Evolutionary conservation across 2,113 vertebrate species (phyloP).

Genomic region (Neolamprologus sp.): DNA sequence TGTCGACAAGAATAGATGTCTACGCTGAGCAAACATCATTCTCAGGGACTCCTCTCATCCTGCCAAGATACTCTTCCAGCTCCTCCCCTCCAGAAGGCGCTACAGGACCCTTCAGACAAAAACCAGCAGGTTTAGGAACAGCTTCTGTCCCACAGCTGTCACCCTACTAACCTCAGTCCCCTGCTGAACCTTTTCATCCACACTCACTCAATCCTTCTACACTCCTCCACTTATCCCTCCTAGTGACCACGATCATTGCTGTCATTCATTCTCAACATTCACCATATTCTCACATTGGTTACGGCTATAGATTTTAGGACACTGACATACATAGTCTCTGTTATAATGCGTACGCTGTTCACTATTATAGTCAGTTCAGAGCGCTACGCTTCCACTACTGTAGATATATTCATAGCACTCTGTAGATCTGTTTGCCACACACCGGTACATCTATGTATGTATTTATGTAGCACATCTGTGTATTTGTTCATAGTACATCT

Average conservation of each 20-base stretch:
- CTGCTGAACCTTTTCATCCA: neutral
- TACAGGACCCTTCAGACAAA: neutral
- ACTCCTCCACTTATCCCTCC: neutral
- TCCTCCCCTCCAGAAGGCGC: neutral
- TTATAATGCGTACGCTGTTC: neutral
- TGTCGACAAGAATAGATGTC: neutral
- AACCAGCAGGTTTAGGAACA: neutral
- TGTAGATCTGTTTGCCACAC: neutral
- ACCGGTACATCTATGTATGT: neutral
- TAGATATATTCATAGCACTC: neutral
- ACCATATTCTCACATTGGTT: neutral
- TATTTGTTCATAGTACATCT: neutral
- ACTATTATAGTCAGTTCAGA: accelerated
- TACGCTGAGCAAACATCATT: neutral
- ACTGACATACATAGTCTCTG: neutral
- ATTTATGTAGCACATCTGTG: neutral
- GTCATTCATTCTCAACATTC: neutral
- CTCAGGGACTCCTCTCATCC: neutral
- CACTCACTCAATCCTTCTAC: neutral
- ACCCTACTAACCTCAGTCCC: accelerated
- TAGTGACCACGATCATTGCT: neutral
- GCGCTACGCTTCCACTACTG: neutral
- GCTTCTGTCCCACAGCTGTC: neutral
- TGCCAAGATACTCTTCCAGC: neutral
- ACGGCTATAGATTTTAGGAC: neutral